Evolutionary conservation across 1,140 invertebrate species (phyloP).

Genomic region (Thaumetopoea pityocampa): DNA sequence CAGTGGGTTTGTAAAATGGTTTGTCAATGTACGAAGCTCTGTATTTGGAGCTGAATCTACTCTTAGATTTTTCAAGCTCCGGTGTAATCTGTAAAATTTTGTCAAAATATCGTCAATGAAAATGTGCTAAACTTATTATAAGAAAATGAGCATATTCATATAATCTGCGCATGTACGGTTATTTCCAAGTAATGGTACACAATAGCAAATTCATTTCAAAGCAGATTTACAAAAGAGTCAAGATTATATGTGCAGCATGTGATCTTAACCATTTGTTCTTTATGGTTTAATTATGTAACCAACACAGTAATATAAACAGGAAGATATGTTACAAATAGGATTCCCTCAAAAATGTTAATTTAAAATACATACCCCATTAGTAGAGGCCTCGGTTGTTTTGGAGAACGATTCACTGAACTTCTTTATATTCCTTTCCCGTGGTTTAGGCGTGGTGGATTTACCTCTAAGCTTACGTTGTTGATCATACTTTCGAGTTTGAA

Average conservation of each 20-base stretch:
- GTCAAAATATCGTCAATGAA: conserved; percentile 16
- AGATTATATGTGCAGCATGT: no score
- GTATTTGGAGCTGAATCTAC: conserved; percentile 73
- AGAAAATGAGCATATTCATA: neutral
- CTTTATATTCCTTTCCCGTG: conserved; percentile 39
- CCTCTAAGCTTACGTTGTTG: conserved; percentile 34
- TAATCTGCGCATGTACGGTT: no score
- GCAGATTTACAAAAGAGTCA: no score
- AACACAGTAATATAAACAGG: no score
- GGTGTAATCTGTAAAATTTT: conserved; percentile 57
- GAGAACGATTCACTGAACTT: conserved; percentile 57
- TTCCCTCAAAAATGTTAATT: neutral
- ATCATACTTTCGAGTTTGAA: conserved; percentile 54
- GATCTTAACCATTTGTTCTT: no score
- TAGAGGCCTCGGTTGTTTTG: conserved; percentile 57
- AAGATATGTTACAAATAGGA: no score
- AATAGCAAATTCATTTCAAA: no score
- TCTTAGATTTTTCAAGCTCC: conserved; percentile 60
- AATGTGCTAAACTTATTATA: neutral
- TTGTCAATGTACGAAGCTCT: conserved; percentile 60
- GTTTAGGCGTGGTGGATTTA: conserved; percentile 35
- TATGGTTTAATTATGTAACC: no score
- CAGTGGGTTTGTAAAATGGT: conserved; percentile 70
- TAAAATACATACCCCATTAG: conserved; percentile 57
- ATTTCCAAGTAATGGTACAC: no score